Percentiles rank a stretch among this genome's conserved stretches.
phyloP scores from a whole-genome alignment of 2,888 invertebrate genomes.

The Dryomyza anilis region DNA sequence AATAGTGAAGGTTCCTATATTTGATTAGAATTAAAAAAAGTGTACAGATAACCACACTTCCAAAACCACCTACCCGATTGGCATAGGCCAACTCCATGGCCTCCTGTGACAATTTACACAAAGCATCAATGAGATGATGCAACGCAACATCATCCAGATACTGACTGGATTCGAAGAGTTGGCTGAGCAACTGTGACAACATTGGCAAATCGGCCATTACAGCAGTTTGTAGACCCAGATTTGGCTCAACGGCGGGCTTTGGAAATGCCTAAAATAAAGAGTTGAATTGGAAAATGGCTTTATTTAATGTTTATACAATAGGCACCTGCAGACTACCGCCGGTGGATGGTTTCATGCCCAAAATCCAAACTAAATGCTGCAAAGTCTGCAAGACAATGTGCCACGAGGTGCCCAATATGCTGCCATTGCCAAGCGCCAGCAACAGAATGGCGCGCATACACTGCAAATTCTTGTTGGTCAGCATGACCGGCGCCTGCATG shows the following conservation, averaged over 20 bases:
- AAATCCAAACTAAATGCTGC: conserved; percentile 91
- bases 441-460: conserved; percentile 91
- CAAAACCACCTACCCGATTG: conserved; percentile 71
- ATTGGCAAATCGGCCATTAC: conserved; percentile 95
- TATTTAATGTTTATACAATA: background rate
- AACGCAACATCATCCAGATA: conserved; percentile 91
- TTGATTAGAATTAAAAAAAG: background rate
- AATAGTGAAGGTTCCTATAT: conserved; percentile 90
- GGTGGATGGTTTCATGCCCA: conserved; percentile 92
- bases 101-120: conserved; percentile 94
- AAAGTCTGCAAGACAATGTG: conserved; percentile 93
- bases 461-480: conserved; percentile 96
- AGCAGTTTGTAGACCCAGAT: conserved; percentile 89
- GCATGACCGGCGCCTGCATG: conserved; percentile 76
- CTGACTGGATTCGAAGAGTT: conserved; percentile 93
- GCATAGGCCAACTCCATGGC: conserved; percentile 97
- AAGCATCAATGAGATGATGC: conserved; percentile 93
- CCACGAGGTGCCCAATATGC: conserved; percentile 92
- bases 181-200: conserved; percentile 87
- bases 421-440: conserved; percentile 90
- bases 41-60: background rate
- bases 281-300: background rate
- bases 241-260: conserved; percentile 73
- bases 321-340: conserved; percentile 81
- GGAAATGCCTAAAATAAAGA: conserved; percentile 68